Conservation (phyloP, 2,888 invertebrate genomes). For the Eudemis profundana region DNA sequence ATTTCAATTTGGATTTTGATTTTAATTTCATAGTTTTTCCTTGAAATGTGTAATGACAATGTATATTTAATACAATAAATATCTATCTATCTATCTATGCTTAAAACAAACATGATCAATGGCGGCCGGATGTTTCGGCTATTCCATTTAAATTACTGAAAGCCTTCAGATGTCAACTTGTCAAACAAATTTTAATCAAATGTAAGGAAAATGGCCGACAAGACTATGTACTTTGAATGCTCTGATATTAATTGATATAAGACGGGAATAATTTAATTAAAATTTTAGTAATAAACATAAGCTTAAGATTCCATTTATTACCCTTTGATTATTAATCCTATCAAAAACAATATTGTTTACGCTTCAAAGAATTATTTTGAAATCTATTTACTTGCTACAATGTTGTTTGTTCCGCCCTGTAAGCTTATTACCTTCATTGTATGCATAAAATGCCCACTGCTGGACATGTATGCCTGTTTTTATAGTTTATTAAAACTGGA, state of each 20-base stretch:
- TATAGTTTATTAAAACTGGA: too few relatives aligned
- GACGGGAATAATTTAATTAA: constrained; percentile 42
- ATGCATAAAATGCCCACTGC: too few relatives aligned
- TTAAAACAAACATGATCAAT: constrained; percentile 31
- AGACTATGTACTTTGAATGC: constrained; percentile 34
- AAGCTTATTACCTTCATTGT: too few relatives aligned
- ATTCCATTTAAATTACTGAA: constrained; percentile 41
- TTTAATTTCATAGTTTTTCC: too few relatives aligned
- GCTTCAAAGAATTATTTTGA: constrained; percentile 3
- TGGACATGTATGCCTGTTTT: too few relatives aligned
- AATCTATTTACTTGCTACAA: too few relatives aligned
- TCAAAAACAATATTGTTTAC: constrained; percentile 7
- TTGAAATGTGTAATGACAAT: too few relatives aligned
- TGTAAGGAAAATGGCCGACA: constrained; percentile 37
- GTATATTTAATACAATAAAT: too few relatives aligned
- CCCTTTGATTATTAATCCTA: constrained; percentile 20
- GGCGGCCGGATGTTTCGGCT: constrained; percentile 17
- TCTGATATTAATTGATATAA: constrained; percentile 40
- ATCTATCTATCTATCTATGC: too few relatives aligned
- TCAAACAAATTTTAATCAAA: constrained; percentile 44
- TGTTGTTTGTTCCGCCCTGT: too few relatives aligned
- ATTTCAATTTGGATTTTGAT: too few relatives aligned
- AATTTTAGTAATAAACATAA: constrained; percentile 44
- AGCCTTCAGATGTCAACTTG: constrained; percentile 44
- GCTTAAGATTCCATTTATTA: constrained; percentile 30